Base-by-base conservation (phyloP, 2,113 vertebrate genomes). In the Sebastes fasciatus region DNA sequence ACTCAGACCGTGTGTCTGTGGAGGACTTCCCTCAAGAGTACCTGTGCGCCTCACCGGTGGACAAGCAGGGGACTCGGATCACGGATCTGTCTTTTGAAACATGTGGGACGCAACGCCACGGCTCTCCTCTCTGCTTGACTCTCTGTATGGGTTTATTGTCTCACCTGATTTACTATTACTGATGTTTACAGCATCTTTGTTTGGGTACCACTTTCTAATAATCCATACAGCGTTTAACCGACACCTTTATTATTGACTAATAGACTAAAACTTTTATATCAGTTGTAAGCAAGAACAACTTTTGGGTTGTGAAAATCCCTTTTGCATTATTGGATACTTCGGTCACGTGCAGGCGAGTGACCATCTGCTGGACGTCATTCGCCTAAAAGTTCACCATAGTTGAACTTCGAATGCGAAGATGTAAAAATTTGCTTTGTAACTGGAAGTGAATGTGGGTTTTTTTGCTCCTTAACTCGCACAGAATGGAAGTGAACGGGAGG, bases 141-240 rank as follows among this genome's bases (percentile, higher is more conserved):
- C 23, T 60, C 14, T 79, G 43, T 13, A 7, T 60, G 21, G 43
- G n/a, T 42, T 48, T 21, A 26, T 34, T 74, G 52, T 61, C 45
- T 58, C 34, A 7, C 6, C 16, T 87, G n/a, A 51, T 81, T 63
- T 23, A 48, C 40, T 14, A 52, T 49, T 48, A 2, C 11, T 79
- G 17, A 57, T 68, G 21, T 60, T 34, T 14, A 14, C 3, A 14
- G 17, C 23, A 61, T 42, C 26, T 26, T 63, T 42, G 51, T 70
- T 51, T 23, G 2, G 5, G 16, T 5, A 17, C 40, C 72, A 51
- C 72, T 70, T 21, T 64, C 7, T 57, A 76, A 82, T 45, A 48
- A 64, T 1, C 2, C n/a, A 46, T 0, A n/a, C 11, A 34, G 8
- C 10, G 21, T 69, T 69, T 46, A 75, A 49, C 23, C n/a, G 40